phyloP scores from a whole-genome alignment of 1,140 invertebrate species.

The Lordiphosa mommai region DNA sequence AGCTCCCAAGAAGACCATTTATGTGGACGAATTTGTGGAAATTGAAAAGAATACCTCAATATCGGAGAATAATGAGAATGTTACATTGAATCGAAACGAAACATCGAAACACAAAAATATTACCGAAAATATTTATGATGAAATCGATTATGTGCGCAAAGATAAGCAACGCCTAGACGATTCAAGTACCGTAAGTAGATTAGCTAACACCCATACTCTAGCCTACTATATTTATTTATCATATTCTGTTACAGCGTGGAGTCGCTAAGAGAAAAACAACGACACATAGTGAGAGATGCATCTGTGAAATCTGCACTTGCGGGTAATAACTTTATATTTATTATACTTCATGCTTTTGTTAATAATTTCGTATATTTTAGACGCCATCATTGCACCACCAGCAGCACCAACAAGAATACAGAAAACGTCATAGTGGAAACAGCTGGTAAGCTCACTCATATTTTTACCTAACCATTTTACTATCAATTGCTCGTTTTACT shows the following conservation, averaged over 20 bases:
- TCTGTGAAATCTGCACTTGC: constrained; percentile 94
- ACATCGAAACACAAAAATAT: constrained; percentile 79
- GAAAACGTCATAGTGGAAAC: constrained; percentile 52
- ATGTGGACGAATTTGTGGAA: constrained; percentile 78
- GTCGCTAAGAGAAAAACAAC: constrained; percentile 80
- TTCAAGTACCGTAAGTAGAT: constrained; percentile 68
- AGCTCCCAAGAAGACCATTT: constrained; percentile 72
- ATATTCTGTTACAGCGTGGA: constrained; percentile 59
- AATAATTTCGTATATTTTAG: constrained; percentile 12
- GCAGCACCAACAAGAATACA: constrained; percentile 54
- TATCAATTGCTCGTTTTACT: background rate
- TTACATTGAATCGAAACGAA: constrained; percentile 63
- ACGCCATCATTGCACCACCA: constrained; percentile 69
- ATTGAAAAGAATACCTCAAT: constrained; percentile 77
- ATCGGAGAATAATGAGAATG: constrained; percentile 70
- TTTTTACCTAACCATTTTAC: background rate
- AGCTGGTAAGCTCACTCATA: constrained; percentile 33
- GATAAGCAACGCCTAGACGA: constrained; percentile 67
- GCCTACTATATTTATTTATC: background rate
- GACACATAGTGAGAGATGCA: constrained; percentile 87
- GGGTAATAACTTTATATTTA: constrained; percentile 84
- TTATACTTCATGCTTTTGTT: background rate
- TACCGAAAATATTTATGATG: constrained; percentile 78
- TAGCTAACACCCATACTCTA: constrained; percentile 12
- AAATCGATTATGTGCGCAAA: constrained; percentile 68